Percentiles rank a stretch among this genome's conserved stretches.
Evolutionary conservation across 2,797 vertebrate genomes (phyloP).

Genomic region (Emys orbicularis): DNA sequence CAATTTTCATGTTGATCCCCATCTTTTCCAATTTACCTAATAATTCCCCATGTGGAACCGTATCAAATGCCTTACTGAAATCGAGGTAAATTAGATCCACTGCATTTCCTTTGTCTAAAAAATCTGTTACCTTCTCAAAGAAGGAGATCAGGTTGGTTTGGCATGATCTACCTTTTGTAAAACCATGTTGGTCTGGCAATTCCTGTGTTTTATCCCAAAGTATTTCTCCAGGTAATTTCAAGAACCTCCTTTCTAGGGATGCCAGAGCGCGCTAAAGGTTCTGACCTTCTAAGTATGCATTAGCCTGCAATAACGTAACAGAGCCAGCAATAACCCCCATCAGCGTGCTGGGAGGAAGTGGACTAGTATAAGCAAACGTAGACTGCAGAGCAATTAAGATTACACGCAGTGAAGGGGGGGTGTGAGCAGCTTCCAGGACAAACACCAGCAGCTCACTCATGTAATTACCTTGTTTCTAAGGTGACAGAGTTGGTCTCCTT

Average conservation of each 20-base stretch:
- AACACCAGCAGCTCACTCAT: neutral
- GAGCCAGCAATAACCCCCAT: neutral
- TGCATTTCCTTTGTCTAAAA: too few species aligned
- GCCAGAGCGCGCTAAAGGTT: neutral
- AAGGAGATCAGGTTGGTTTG: too few species aligned
- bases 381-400: slow-evolving; percentile 16
- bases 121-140: too few species aligned
- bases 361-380: slow-evolving; percentile 8
- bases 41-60: too few species aligned
- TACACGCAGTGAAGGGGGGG: neutral
- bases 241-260: neutral
- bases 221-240: neutral
- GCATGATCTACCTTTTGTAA: too few species aligned
- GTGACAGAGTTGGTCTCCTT: neutral
- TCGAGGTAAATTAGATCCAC: too few species aligned
- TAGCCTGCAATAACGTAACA: rapidly evolving
- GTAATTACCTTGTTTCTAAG: neutral
- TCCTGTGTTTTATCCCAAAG: neutral
- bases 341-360: neutral
- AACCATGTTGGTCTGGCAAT: neutral
- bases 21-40: too few species aligned
- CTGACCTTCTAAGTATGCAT: rapidly evolving
- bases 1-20: too few species aligned
- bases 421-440: neutral
- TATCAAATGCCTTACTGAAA: too few species aligned